Percentiles rank a stretch among this genome's conserved stretches.
Evolutionary conservation across 2,113 vertebrate genomes (phyloP).

Genomic region (Crotalus horridus): DNA sequence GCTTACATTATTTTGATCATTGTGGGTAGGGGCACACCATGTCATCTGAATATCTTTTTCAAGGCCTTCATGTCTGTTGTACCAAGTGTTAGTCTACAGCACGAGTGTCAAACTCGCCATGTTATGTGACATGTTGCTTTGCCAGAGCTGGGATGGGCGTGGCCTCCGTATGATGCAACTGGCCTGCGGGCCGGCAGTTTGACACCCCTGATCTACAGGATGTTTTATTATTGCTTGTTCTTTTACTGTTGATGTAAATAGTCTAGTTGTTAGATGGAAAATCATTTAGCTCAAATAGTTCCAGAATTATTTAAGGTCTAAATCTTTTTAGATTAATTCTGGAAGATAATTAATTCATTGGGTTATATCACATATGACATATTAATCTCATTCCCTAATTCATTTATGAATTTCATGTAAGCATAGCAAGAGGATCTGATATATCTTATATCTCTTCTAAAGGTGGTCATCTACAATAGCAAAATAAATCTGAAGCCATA

Average conservation of each 20-base stretch:
- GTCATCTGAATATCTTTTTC: background rate
- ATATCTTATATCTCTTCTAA: background rate
- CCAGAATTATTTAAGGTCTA: background rate
- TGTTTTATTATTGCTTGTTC: background rate
- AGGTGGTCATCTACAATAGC: background rate
- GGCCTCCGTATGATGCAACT: too few relatives aligned
- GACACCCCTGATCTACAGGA: background rate
- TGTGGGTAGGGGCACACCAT: background rate
- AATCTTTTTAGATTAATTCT: background rate
- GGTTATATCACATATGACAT: background rate
- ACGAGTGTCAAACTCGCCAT: background rate
- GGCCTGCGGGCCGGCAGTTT: too few relatives aligned
- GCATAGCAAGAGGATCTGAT: background rate
- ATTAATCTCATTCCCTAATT: background rate
- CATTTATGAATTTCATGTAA: background rate
- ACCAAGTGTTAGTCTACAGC: background rate
- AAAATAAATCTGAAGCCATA: background rate
- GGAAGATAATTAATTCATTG: background rate
- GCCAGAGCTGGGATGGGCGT: too few relatives aligned
- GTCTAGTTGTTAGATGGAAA: background rate
- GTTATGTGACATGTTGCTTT: too few relatives aligned
- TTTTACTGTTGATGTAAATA: background rate
- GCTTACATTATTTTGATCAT: background rate
- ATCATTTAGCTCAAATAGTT: background rate
- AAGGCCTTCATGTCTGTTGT: background rate